Base-by-base conservation (phyloP, 2,888 invertebrate species). In the Acanthosoma haemorrhoidale region DNA sequence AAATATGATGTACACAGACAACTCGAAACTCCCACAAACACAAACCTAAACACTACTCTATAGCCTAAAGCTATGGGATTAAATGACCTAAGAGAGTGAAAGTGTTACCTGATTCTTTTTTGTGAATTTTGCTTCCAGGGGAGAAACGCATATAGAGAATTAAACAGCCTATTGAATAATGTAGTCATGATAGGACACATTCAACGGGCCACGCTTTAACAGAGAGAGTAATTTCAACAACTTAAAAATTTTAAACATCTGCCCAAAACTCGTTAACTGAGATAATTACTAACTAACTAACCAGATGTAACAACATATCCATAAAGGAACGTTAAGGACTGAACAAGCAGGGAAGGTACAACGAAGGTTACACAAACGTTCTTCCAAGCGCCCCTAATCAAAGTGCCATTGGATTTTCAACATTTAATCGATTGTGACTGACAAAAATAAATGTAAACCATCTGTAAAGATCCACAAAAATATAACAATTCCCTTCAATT, bases 141-240 rank as follows among this genome's bases (percentile, higher is more conserved):
- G n/a, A 51, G 51, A 51, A 51, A 51, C 6, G 51, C 51, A 51
- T 51, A 51, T n/a, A 51, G 6, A n/a, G 51, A 51, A 51, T 51
- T 51, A 51, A 51, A 25, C 5, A 51, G 21, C 51, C 18, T 51
- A 51, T 51, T 51, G n/a, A 51, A 51, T 25, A 51, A 25, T 25
- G 51, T n/a, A 6, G 51, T 25, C 51, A 51, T 51, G 29, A 51
- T 51, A 6, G 25, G 25, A 25, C 13, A 51, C 51, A 51, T 25
- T 25, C 25, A 51, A 25, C 29, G 51, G 29, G 29, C 29, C 29
- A 25, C 51, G 29, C 51, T 25, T 51, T 25, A 25, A 25, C 25
- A 21, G 29, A 51, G 5, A 51, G 51, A 51, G 29, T 51, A 51
- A 51, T 51, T 51, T 51, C 21, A 25, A 25, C 29, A n/a, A 25